phyloP scores from a whole-genome alignment of 1,140 invertebrate species.

The Vanessa tameamea region DNA sequence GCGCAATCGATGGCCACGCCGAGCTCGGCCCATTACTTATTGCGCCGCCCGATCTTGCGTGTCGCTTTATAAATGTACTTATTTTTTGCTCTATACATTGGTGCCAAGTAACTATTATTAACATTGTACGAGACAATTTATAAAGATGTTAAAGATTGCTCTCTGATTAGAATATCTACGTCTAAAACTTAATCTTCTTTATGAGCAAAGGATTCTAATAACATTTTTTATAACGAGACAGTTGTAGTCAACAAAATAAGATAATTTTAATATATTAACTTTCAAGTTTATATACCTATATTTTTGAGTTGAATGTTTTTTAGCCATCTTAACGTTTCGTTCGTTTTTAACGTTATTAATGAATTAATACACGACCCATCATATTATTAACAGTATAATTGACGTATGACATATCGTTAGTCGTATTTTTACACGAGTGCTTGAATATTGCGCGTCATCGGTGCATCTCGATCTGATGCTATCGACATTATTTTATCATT shows the following conservation, averaged over 20 bases:
- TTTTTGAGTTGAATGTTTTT: too few relatives aligned
- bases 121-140: constrained; percentile 63
- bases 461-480: neutral
- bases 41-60: constrained; percentile 68
- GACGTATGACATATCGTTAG: constrained; percentile 39
- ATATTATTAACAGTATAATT: constrained; percentile 34
- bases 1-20: constrained; percentile 68
- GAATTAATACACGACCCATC: constrained; percentile 38
- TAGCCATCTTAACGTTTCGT: too few relatives aligned
- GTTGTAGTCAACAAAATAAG: neutral
- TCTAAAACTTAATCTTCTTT: constrained; percentile 6
- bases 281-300: too few relatives aligned
- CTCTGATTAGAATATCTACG: constrained; percentile 39
- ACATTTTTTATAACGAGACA: constrained; percentile 11
- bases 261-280: too few relatives aligned
- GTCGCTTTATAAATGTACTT: constrained; percentile 63
- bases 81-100: constrained; percentile 63
- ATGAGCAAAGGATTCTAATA: neutral
- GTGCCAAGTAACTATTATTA: constrained; percentile 72
- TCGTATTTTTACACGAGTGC: constrained; percentile 27
- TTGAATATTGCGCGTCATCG: neutral
- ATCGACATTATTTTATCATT: too few relatives aligned
- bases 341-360: neutral
- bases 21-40: constrained; percentile 71
- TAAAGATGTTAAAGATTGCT: constrained; percentile 50